Evolutionary conservation across 1,140 invertebrate species (phyloP).

Genomic region (Neodiprion virginianus): DNA sequence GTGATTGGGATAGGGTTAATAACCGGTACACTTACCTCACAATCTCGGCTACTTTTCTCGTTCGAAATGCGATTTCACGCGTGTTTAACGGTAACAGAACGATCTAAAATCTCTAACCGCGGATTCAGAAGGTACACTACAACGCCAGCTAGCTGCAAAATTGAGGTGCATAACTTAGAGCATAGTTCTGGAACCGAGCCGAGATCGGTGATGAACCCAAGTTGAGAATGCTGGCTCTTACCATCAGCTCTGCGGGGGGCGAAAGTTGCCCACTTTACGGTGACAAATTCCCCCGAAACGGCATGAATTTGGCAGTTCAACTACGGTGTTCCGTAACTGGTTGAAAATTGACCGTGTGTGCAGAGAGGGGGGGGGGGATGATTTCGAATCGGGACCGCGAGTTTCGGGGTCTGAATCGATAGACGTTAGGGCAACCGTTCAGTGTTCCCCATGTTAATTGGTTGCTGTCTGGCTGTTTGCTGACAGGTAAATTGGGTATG

Average conservation of each 20-base stretch:
- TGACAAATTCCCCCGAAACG: neutral
- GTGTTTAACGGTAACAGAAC: no score
- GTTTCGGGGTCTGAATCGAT: neutral
- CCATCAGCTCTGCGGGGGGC: neutral
- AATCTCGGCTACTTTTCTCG: no score
- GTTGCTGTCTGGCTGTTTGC: conserved; percentile 5
- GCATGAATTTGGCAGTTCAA: neutral
- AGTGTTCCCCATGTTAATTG: neutral
- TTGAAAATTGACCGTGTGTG: no score
- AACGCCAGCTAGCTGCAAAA: neutral
- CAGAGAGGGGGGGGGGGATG: no score
- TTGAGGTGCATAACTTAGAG: neutral
- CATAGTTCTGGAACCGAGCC: neutral
- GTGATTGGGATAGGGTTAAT: no score
- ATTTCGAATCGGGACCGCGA: no score
- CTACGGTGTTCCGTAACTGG: no score
- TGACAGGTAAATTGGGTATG: conserved; percentile 11
- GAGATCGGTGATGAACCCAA: neutral
- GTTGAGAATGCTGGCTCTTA: neutral
- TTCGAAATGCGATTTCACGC: no score
- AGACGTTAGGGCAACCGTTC: neutral
- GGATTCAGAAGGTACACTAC: neutral
- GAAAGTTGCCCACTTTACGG: neutral
- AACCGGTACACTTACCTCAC: no score
- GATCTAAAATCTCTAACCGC: no score